Evolutionary conservation across 2,888 invertebrate genomes (phyloP), one percentile per base, ranked within the genome.

Genomic region (Mellilla xanthometata): DNA sequence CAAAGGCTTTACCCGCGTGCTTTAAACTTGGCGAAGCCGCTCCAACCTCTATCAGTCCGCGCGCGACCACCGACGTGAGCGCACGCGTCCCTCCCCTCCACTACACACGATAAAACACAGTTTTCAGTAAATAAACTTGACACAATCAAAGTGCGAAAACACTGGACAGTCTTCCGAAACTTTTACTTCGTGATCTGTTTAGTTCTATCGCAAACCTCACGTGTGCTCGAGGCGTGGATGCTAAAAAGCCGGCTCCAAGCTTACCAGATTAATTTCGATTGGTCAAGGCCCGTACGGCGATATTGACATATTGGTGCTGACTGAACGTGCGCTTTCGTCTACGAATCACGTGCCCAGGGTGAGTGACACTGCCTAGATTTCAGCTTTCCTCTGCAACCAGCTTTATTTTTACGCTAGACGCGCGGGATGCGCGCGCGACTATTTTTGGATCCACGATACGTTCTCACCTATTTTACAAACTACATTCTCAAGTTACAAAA

Each of bases 401-500:
- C 65, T 78, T 76, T 88, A 85, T 84, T 86, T 85, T 79, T 84
- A 81, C 69, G 69, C 69, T 60, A 61, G 65, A 68, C 72, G 75
- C 75, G 65, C 72, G 79, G 66, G 77, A 81, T 76, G 81, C 79
- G 76, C 79, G 60, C 52, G 72, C 59, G 72, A 69, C 88, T 88
- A 87, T 88, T 87, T 87, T 87, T 77, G 80, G 87, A 5, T 72
- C 54, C 76, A 76, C 58, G 66, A 65, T 69, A 66, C 73, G 76
- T 79, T 78, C 71, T 72, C 80, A 76, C 71, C 72, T 75, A 76
- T 69, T 71, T 62, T 69, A 65, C 72, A 74, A 76, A 70, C 72
- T 71, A 63, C 70, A 77, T 72, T 82, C 81, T 85, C 85, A 75
- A 60, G 62, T 87, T 87, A 78, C 87, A 78, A 68, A 67, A 69